Percentiles rank a stretch among this genome's conserved stretches.
phyloP scores from a whole-genome alignment of 2,888 invertebrate genomes.

The Dusona sp. region DNA sequence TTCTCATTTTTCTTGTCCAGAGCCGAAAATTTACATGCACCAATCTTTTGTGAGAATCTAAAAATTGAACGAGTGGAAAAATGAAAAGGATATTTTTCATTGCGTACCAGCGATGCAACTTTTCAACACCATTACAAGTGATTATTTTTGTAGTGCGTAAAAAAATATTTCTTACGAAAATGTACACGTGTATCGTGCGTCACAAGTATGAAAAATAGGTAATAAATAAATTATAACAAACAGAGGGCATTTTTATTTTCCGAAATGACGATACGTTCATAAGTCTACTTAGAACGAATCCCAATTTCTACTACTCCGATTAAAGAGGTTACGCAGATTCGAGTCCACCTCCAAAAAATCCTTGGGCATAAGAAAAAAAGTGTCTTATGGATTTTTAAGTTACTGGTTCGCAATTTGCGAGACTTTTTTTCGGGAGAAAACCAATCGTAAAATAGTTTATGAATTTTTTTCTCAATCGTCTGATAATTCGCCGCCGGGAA shows the following conservation, averaged over 20 bases:
- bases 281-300: neutral
- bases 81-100: too few relatives aligned
- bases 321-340: neutral
- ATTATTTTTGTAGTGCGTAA: too few relatives aligned
- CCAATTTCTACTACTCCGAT: neutral
- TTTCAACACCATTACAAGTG: too few relatives aligned
- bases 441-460: neutral
- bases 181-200: neutral
- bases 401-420: neutral
- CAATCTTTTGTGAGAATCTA: too few relatives aligned
- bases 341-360: neutral
- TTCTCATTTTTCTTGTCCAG: too few relatives aligned
- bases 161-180: too few relatives aligned
- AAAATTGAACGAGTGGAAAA: too few relatives aligned
- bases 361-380: neutral
- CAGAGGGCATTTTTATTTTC: neutral
- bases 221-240: neutral
- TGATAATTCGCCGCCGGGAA: conserved; percentile 13
- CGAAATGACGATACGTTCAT: neutral
- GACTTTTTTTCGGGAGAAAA: conserved; percentile 7
- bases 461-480: conserved; percentile 18
- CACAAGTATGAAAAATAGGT: neutral
- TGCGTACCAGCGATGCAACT: too few relatives aligned
- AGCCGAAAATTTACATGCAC: too few relatives aligned
- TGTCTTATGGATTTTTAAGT: conserved; percentile 5